Evolutionary conservation across 2,797 vertebrate species (phyloP), one percentile per base, ranked within the genome.

Genomic region (Poecilia picta): DNA sequence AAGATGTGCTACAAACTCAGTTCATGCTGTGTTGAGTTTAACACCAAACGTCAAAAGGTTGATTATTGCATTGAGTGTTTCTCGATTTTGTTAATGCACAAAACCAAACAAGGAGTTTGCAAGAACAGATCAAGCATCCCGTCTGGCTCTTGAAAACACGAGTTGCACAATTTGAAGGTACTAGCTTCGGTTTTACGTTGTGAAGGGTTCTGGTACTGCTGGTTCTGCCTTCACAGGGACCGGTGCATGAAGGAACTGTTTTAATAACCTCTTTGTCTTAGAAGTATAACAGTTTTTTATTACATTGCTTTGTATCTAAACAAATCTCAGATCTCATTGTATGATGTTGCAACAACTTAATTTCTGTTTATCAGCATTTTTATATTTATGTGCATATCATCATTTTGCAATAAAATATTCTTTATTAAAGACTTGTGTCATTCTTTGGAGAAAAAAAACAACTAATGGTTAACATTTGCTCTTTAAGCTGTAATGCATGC

Each of bases 321-420:
- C 1, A 39, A 49, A 46, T 7, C 23, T n/a, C 23, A 64, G 72
- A 71, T 81, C 43, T 71, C 70, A 72, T 87, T 87, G 76, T 85
- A 85, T 88, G 78, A 85, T 79, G 70, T 72, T 85, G 75, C 88
- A 79, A 89, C 86, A 85, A 66, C 86, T 83, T 72, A 81, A 45
- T 76, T 78, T 49, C 62, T 84, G 76, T 86, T 89, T 84, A 68
- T 75, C 64, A 76, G 81, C 80, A 77, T 91, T 92, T 53, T 93
- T 91, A 82, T 91, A 93, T 90, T 86, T 85, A 88, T 93, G 89
- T 95, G 91, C 92, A 92, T 92, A 94, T 89, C 90, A 88, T 81
- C 47, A 89, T 91, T 94, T 93, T 92, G 79, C 92, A 95, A 93
- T 96, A 96, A 95, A 96, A 88, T 84, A 83, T 87, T 77, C 83